Conservation (phyloP, 1,140 invertebrate species). For the Sitophilus oryzae region DNA sequence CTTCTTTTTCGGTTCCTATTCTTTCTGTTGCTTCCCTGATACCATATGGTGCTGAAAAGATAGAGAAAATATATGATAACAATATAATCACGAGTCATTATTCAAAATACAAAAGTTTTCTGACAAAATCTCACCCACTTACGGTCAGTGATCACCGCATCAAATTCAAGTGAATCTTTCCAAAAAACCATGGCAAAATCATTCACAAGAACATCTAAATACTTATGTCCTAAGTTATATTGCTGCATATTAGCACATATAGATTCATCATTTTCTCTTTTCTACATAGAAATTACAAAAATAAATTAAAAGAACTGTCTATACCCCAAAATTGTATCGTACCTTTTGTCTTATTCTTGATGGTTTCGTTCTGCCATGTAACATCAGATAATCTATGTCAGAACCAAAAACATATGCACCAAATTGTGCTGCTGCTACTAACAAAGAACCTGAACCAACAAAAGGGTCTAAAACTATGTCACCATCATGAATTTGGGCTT, state of each 20-base stretch:
- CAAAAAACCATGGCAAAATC: conserved; percentile 83
- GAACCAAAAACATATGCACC: conserved; percentile 85
- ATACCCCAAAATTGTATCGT: conserved; percentile 1
- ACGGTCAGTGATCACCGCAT: conserved; percentile 94
- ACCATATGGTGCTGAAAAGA: conserved; percentile 83
- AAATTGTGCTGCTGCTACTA: conserved; percentile 86
- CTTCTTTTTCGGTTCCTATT: conserved; percentile 62
- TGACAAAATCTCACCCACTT: conserved; percentile 39
- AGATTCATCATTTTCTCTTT: conserved; percentile 75
- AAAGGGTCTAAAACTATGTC: conserved; percentile 89
- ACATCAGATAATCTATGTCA: conserved; percentile 90
- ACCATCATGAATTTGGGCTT: conserved; percentile 67
- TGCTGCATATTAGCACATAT: conserved; percentile 80
- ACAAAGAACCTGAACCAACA: conserved; percentile 89
- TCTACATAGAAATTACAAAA: conserved; percentile 45
- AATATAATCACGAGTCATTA: background rate
- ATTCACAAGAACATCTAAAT: conserved; percentile 83
- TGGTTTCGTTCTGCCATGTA: conserved; percentile 80
- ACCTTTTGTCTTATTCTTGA: conserved; percentile 72
- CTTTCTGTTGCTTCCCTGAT: conserved; percentile 85
- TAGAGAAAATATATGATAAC: conserved; percentile 17
- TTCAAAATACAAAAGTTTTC: background rate
- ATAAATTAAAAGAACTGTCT: background rate
- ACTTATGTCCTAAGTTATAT: conserved; percentile 68
- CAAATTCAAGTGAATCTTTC: conserved; percentile 63